Evolutionary conservation across 2,888 invertebrate species (phyloP).

Genomic region (Lymantria monacha): DNA sequence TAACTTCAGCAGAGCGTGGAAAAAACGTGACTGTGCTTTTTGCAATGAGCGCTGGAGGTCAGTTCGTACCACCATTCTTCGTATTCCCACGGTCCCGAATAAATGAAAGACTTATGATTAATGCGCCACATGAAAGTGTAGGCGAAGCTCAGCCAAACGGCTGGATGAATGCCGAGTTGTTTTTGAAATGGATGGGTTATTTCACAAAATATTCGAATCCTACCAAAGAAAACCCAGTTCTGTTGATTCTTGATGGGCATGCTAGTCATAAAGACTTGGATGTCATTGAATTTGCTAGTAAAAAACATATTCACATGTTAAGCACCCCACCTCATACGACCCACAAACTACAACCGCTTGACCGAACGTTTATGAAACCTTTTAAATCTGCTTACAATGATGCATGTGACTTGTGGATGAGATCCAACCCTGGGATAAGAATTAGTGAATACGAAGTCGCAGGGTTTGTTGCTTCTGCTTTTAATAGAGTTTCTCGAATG

Average conservation of each 20-base stretch:
- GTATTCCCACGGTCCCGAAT: neutral
- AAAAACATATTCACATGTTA: slow-evolving; percentile 30
- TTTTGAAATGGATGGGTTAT: slow-evolving; percentile 12
- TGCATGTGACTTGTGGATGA: neutral
- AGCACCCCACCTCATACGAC: slow-evolving; percentile 20
- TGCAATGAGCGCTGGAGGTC: neutral
- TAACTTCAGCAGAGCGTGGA: neutral
- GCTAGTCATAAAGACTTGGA: slow-evolving; percentile 14
- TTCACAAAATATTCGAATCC: slow-evolving; percentile 8
- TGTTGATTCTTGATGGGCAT: slow-evolving; percentile 12
- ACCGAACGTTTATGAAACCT: neutral
- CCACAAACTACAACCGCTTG: slow-evolving; percentile 18
- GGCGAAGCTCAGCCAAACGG: neutral
- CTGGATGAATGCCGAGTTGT: slow-evolving; percentile 9
- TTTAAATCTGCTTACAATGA: neutral
- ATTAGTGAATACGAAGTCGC: neutral
- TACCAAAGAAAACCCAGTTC: slow-evolving; percentile 2
- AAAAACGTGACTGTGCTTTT: neutral
- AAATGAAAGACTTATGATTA: neutral
- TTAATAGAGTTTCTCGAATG: neutral
- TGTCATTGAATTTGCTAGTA: slow-evolving; percentile 21
- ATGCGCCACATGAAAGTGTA: neutral
- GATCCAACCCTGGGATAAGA: neutral
- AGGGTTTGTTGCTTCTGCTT: neutral
- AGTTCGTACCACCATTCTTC: neutral